These are phyloP conservation scores for Temnothorax ravouxi DNA, from an alignment of 2,888 invertebrate genomes.

Conservation along the genomic window DNA sequence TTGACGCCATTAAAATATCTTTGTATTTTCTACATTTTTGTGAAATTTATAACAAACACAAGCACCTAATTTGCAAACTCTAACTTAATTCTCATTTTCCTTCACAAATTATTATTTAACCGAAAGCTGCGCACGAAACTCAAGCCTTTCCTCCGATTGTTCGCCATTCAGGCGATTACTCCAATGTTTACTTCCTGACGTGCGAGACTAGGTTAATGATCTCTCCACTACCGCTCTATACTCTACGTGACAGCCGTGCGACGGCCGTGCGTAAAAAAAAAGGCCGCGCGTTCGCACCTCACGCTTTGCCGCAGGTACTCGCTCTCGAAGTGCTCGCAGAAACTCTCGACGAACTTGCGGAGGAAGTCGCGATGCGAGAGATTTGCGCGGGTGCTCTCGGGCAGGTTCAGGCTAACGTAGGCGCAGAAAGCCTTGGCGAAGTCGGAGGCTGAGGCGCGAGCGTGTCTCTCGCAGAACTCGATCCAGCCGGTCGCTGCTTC, in stretches of 20 bases:
- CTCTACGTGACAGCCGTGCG: too few relatives aligned
- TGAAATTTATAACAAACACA: slow-evolving; percentile 8
- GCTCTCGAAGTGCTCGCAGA: slow-evolving; percentile 94
- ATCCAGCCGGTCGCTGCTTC: slow-evolving; percentile 91
- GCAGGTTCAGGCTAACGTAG: slow-evolving; percentile 91
- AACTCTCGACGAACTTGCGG: slow-evolving; percentile 94
- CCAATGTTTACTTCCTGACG: slow-evolving; percentile 18
- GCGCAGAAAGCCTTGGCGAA: slow-evolving; percentile 95
- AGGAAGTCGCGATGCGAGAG: slow-evolving; percentile 93
- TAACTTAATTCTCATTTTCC: neutral
- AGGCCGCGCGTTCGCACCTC: slow-evolving; percentile 74
- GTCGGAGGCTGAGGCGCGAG: slow-evolving; percentile 94
- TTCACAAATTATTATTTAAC: neutral
- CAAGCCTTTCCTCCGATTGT: neutral
- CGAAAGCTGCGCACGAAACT: neutral
- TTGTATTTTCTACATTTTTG: neutral
- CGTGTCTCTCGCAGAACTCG: slow-evolving; percentile 96
- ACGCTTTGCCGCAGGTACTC: slow-evolving; percentile 89
- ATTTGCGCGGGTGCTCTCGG: slow-evolving; percentile 89
- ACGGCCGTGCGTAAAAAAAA: neutral
- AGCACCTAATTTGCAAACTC: neutral
- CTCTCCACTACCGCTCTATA: too few relatives aligned
- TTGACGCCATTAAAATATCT: neutral
- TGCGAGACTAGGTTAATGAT: too few relatives aligned
- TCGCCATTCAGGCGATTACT: neutral